Evolutionary conservation across 2,888 invertebrate genomes (phyloP).

Genomic region (Mesorhabditis sp.): DNA sequence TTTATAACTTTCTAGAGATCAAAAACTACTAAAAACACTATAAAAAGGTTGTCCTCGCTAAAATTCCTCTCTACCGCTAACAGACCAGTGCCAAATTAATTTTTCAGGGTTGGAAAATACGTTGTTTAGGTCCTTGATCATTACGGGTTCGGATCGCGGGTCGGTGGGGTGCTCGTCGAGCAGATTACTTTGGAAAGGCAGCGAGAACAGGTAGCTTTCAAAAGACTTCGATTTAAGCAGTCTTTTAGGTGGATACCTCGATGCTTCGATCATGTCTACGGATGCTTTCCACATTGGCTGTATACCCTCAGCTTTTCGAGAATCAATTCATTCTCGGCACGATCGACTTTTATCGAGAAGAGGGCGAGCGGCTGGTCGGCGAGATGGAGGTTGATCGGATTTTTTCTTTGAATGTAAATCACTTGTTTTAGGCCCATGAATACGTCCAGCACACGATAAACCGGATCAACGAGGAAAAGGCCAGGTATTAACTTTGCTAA

Average conservation of each 20-base stretch:
- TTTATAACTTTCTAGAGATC: too few relatives aligned
- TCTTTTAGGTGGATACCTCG: constrained; percentile 71
- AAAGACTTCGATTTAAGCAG: background rate
- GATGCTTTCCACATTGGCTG: constrained; percentile 91
- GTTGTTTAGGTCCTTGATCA: background rate
- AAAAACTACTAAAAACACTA: too few relatives aligned
- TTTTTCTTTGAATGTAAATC: background rate
- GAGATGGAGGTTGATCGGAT: constrained; percentile 71
- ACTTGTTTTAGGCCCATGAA: constrained; percentile 70
- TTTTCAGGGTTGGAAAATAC: too few relatives aligned
- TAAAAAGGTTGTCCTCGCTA: too few relatives aligned
- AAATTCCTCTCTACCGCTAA: too few relatives aligned
- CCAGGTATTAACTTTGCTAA: constrained; percentile 58
- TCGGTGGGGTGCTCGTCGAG: constrained; percentile 85
- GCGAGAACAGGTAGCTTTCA: constrained; percentile 69
- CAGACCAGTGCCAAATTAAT: too few relatives aligned
- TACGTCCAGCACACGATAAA: constrained; percentile 94
- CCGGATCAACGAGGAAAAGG: constrained; percentile 85
- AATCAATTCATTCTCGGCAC: constrained; percentile 82
- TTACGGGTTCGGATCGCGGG: constrained; percentile 64
- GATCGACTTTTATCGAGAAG: constrained; percentile 84
- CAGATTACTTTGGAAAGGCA: constrained; percentile 89
- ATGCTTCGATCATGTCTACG: constrained; percentile 86
- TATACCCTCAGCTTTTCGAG: constrained; percentile 60
- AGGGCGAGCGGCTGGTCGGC: constrained; percentile 87